Evolutionary conservation across 2,888 invertebrate species (phyloP), one percentile per base, ranked within the genome.

Genomic region (Tortricodes alternella): DNA sequence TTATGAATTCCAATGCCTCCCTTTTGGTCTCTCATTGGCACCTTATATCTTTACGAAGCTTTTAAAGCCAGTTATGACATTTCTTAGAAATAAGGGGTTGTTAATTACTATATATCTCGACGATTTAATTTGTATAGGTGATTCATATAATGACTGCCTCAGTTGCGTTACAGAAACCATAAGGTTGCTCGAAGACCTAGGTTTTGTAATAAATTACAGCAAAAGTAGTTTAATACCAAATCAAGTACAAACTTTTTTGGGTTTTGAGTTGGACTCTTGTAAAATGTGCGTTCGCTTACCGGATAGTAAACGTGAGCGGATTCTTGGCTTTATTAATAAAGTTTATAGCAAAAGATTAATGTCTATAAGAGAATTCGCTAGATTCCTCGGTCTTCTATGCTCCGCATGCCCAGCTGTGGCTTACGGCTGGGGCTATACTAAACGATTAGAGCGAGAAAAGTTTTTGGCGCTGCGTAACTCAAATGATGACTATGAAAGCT

Each of bases 1-100:
- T 2, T 62, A 48, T 16, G 56, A 62, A 23, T 62, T 62, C 38
- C 48, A 57, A 19, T 60, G 57, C 11, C 13, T 62, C 13, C 60
- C 59, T 0, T 56, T 56, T 38, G 60, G 62, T n/a, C 21, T 60
- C 0, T 58, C 44, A 6, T 19, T 52, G 7, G 59, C 62, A 9
- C 59, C 60, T 2, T 24, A 39, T 7, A 39, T 57, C 34, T 59
- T 62, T n/a, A 60, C 59, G 1, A 59, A 60, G 35, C 44, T 60
- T 0, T 9, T 61, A 15, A 61, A 50, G 38, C 58, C 55, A 2
- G 53, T 62, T 3, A 21, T 56, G 5, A 7, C 53, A 15, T 44
- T 19, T 21, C 46, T 59, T n/a, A 46, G 61, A 37, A 46, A 19
- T 41, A 56, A 49, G 7, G 53, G 56, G 2, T 15, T 34, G 18